Evolutionary conservation across 2,113 vertebrate species (phyloP), one percentile per base, ranked within the genome.

Genomic region (Antidorcas marsupialis): DNA sequence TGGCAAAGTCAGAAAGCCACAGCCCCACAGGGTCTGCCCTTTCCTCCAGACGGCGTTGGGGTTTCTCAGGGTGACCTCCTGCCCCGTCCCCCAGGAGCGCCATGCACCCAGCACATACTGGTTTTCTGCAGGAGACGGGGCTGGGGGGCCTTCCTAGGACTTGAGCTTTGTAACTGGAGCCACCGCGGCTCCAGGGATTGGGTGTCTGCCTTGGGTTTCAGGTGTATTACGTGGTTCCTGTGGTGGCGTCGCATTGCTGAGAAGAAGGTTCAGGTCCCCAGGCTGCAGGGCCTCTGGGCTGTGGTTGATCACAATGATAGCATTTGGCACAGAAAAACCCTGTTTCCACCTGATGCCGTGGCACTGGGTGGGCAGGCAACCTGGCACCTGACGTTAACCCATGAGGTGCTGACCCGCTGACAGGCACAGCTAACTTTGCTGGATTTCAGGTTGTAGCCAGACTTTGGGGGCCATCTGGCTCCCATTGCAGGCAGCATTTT

Each of bases 201-300:
- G 78, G 97, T 98, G 83, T 97, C 98, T 93, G 93, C 95, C 96
- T 98, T 96, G 94, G 84, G 96, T 98, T 98, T 98, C 98, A 83
- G 95, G 43, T 76, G 89, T 96, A 98, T 97, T 96, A 89, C 28
- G 82, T 97, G 96, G 91, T 98, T 97, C 96, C 86, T 91, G n/a
- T 84, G 4, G 74, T 57, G 87, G 97, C 19, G 0, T 98, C 89
- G 64, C 91, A 43, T 95, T 91, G 89, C 98, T 97, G 36, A 94
- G 71, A 90, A 95, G 83, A 93, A 96, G 97, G 97, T 93, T 97
- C 96, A 59, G 95, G 89, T 97, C 82, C 84, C 88, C 53, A 43
- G 52, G 1, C 50, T 52, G 52, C 93, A 3, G 28, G 82, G 71
- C 91, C 88, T 97, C 89, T 19, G 85, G 94, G 76, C 90, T 90